phyloP scores from a whole-genome alignment of 2,113 vertebrate genomes.

The Nibea albiflora region DNA sequence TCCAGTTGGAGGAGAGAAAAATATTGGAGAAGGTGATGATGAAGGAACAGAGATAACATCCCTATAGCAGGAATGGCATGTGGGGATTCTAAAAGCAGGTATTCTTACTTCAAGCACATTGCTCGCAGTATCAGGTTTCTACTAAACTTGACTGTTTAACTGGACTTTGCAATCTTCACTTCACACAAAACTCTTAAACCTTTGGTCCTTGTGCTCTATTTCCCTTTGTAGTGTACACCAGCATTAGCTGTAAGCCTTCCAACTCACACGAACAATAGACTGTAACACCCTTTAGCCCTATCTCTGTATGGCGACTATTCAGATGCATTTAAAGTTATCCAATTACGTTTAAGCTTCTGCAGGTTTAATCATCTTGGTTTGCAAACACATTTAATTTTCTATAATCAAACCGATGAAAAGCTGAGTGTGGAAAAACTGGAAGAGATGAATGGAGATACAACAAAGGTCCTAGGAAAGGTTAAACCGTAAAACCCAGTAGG shows the following conservation, averaged over 20 bases:
- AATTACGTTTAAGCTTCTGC: background rate
- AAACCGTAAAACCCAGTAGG: too few relatives aligned
- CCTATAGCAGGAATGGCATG: background rate
- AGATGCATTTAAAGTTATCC: constrained; percentile 16
- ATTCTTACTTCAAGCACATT: background rate
- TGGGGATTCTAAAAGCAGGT: background rate
- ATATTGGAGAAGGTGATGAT: background rate
- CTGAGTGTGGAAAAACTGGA: background rate
- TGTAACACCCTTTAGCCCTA: constrained; percentile 20
- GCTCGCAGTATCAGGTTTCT: background rate
- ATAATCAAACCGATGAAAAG: background rate
- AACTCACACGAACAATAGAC: constrained; percentile 29
- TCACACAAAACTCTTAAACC: constrained; percentile 12
- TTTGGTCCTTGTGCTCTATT: constrained; percentile 39
- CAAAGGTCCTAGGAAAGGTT: background rate
- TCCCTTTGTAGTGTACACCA: constrained; percentile 28
- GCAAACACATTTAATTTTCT: background rate
- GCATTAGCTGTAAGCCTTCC: constrained; percentile 45
- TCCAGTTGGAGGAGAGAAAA: background rate
- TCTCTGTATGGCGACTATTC: constrained; percentile 13
- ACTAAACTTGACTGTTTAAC: background rate
- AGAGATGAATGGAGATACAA: background rate
- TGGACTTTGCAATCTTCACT: background rate
- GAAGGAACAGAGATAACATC: background rate
- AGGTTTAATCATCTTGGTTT: background rate